Base-by-base conservation (phyloP, 2,888 invertebrate genomes). In the Drosophila recens region DNA sequence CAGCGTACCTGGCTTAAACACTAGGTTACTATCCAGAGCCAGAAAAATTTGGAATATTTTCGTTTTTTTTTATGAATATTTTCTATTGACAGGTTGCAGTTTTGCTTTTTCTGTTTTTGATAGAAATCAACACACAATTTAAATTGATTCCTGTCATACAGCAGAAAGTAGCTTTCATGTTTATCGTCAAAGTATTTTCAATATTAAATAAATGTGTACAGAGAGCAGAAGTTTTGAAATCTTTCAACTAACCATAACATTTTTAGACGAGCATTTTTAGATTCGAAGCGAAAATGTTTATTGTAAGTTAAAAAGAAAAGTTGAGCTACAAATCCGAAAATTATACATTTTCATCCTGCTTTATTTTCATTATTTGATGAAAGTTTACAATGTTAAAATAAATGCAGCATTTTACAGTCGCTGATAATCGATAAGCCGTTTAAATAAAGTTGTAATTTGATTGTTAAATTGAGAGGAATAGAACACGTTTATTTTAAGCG, bases 391-490 rank as follows among this genome's bases (percentile, higher is more conserved):
- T 33, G 5, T 6, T 23, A 4, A 43, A 33, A 17, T 33, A 20
- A 20, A 34, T 33, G 56, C 34, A 20, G 11, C 15, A 27, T 34
- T 36, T 45, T 34, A 23, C 56, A 45, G 43, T 10, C n/a, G 23
- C 33, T 23, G 43, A 43, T 33, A n/a, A 17, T n/a, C 43, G 56
- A 36, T 45, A 23, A 11, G 10, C n/a, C 10, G 43, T 6, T 43
- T 17, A 34, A 45, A 34, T 33, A 20, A 43, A n/a, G 11, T 13
- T 36, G n/a, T 43, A 46, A 57, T 58, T 36, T 17, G 46, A 9
- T 38, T 58, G 57, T 58, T 58, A 38, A 58, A 48, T 58, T 48
- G 46, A 23, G 57, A 15, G n/a, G 45, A 45, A 34, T 56, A 38
- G 10, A 48, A 46, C 27, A 1, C 38, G 23, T 34, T 36, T 36